phyloP scores from a whole-genome alignment of 2,888 invertebrate species.

The Acleris holmiana region DNA sequence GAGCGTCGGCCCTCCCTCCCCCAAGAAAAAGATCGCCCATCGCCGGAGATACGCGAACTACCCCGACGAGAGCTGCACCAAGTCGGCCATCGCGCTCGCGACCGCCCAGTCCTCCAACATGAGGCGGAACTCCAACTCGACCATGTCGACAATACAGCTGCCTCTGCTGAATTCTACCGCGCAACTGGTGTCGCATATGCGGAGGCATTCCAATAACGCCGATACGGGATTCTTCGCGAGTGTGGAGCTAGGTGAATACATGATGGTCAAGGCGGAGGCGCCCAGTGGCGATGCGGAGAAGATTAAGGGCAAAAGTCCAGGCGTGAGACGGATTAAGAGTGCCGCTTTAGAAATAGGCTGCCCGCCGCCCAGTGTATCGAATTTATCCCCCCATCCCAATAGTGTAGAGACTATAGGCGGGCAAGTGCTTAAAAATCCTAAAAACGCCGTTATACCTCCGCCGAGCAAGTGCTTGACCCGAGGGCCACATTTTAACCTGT shows the following conservation, averaged over 20 bases:
- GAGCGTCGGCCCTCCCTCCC: conserved; percentile 76
- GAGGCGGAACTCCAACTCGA: conserved; percentile 85
- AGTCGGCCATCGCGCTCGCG: conserved; percentile 77
- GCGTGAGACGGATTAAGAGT: conserved; percentile 88
- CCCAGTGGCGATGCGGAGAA: conserved; percentile 73
- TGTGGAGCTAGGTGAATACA: conserved; percentile 80
- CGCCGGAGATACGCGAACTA: conserved; percentile 73
- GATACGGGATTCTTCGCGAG: conserved; percentile 85
- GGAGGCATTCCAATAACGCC: conserved; percentile 86
- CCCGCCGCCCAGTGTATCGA: conserved; percentile 87
- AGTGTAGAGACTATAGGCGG: conserved; percentile 91
- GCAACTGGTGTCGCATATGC: conserved; percentile 78
- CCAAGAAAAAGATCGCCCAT: conserved; percentile 71
- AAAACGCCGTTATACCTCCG: conserved; percentile 86
- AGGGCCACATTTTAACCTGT: conserved; percentile 88
- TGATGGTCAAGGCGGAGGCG: conserved; percentile 81
- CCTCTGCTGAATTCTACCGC: conserved; percentile 80
- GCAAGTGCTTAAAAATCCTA: conserved; percentile 87
- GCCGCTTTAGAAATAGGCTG: conserved; percentile 89
- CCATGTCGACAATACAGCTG: conserved; percentile 86
- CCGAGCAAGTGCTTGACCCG: conserved; percentile 88
- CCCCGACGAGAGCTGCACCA: conserved; percentile 77
- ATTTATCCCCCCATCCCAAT: conserved; percentile 91
- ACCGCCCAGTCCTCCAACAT: conserved; percentile 79
- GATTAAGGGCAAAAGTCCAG: conserved; percentile 84